A percentile compares a stretch with the other conserved stretches of the same genome.
These are phyloP conservation scores for Agriopis marginaria DNA, from an alignment of 2,888 invertebrate species.

Conservation along the genomic window DNA sequence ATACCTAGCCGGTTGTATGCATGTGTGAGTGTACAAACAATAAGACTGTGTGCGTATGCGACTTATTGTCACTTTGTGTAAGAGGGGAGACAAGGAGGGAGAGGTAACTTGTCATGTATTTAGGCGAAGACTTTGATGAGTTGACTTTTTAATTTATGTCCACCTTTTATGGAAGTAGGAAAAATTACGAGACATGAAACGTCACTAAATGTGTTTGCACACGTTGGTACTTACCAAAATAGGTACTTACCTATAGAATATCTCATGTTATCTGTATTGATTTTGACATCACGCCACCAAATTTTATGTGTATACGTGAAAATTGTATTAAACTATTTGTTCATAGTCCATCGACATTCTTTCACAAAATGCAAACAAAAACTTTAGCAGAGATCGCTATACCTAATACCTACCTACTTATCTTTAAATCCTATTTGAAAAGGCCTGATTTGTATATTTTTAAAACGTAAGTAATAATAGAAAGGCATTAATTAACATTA, in stretches of 20 bases:
- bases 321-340: constrained; percentile 17
- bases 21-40: constrained; percentile 82
- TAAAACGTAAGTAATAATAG: no score
- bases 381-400: not conserved
- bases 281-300: constrained; percentile 73
- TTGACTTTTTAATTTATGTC: constrained; percentile 82
- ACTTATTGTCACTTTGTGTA: constrained; percentile 84
- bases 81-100: constrained; percentile 82
- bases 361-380: not conserved
- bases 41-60: constrained; percentile 70
- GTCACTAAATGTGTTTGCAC: constrained; percentile 63
- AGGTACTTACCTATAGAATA: constrained; percentile 40
- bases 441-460: no score
- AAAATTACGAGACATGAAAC: constrained; percentile 52
- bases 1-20: constrained; percentile 78
- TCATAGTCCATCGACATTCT: not conserved
- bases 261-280: constrained; percentile 69
- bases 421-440: no score
- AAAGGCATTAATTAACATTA: no score
- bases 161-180: constrained; percentile 63
- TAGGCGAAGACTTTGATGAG: constrained; percentile 83
- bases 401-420: not conserved
- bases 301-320: constrained; percentile 68
- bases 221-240: constrained; percentile 48
- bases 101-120: constrained; percentile 84